Evolutionary conservation across 2,797 vertebrate species (phyloP), one percentile per base, ranked within the genome.

Genomic region (Sebastes nivosus): DNA sequence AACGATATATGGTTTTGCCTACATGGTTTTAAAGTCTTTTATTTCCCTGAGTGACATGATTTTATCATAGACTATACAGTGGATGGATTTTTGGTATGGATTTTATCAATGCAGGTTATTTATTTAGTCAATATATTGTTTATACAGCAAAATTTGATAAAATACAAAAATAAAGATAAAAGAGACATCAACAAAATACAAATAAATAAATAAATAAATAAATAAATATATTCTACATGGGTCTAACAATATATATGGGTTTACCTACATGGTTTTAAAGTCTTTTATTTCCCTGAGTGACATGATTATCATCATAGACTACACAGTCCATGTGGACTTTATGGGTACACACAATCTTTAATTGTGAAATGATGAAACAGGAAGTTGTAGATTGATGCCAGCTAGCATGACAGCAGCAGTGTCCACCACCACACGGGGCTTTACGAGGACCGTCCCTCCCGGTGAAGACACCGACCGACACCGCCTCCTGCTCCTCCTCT

Each of bases 341-440:
- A 27, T 12, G 10, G 54, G 24, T 8, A 24, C 59, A 12, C 18
- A 12, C 59, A 32, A 46, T 13, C 12, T 65, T 60, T 81, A 36
- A 86, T 84, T 89, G 73, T 87, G 90, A 87, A 86, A 87, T 24
- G 32, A 5, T 14, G 0, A 0, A 6, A 79, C 85, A 61, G 92
- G 92, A 92, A 85, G 82, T 80, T 50, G 75, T 77, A 69, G 22
- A 25, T 63, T 18, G 12, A 5, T n/a, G 61, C 60, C 27, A 12
- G 55, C 20, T 2, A 70, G 72, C 60, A 1, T 87, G 81, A 83
- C 77, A 25, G 27, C 36, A 24, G 70, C 24, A 73, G 34, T 50
- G 16, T 38, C 36, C 36, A 38, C 12, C 36, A 2, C 36, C 36
- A 38, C 36, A 20, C 42, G 83, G 76, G 72, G 59, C 36, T 88